Conservation (phyloP, 1,140 invertebrate genomes). For the Telenomus remus region DNA sequence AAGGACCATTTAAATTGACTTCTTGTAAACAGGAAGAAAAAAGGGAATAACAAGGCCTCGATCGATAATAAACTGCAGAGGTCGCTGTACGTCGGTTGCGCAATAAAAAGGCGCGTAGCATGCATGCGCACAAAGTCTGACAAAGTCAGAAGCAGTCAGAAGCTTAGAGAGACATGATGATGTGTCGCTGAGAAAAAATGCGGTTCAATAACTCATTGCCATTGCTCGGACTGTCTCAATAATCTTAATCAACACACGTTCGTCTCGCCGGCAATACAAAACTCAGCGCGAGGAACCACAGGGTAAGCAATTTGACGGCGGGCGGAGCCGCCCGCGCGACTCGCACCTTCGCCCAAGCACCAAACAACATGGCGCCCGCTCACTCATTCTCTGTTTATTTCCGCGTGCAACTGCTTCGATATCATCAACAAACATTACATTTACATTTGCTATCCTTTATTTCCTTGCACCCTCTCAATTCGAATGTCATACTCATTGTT, state of each 20-base stretch:
- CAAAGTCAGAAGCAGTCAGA: too few relatives aligned
- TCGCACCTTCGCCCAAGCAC: slow-evolving; percentile 27
- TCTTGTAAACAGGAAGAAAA: too few relatives aligned
- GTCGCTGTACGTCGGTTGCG: slow-evolving; percentile 44
- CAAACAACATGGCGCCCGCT: slow-evolving; percentile 67
- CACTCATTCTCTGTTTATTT: slow-evolving; percentile 62
- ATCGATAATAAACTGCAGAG: neutral
- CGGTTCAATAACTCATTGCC: slow-evolving; percentile 36
- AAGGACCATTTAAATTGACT: too few relatives aligned
- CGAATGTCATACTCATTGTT: neutral
- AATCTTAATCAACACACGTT: neutral
- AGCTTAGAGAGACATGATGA: slow-evolving; percentile 49
- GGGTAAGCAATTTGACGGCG: slow-evolving; percentile 6
- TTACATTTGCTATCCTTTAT: neutral
- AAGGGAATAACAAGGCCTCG: too few relatives aligned
- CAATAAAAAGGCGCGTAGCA: slow-evolving; percentile 62
- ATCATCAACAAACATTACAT: neutral
- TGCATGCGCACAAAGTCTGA: slow-evolving; percentile 54
- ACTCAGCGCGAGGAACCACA: neutral
- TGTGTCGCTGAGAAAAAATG: slow-evolving; percentile 54
- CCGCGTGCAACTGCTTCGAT: slow-evolving; percentile 21
- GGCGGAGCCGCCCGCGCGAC: slow-evolving; percentile 5
- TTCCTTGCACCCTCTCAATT: neutral
- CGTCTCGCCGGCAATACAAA: too few relatives aligned
- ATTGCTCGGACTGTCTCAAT: slow-evolving; percentile 23